A percentile compares a stretch with the other conserved stretches of the same genome.
phyloP scores from a whole-genome alignment of 2,888 invertebrate species.

The Caenorhabditis plicata region DNA sequence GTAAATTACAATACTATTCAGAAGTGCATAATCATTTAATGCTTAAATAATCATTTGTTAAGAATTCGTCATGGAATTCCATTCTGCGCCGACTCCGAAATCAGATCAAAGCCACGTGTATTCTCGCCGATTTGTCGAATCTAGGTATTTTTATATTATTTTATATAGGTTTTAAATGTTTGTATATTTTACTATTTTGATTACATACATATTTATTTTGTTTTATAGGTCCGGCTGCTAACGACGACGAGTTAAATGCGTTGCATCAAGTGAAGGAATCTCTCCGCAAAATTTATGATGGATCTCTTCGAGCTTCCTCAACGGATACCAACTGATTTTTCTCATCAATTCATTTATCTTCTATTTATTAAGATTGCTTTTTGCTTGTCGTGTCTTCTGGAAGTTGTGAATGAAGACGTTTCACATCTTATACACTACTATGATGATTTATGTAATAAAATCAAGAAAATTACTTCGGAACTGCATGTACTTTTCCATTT shows the following conservation, averaged over 20 bases:
- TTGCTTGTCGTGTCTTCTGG: too few species aligned
- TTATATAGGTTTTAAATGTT: too few species aligned
- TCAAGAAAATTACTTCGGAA: too few species aligned
- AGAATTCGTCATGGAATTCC: conserved; percentile 12
- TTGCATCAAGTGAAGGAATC: conserved; percentile 12
- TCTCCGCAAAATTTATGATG: conserved; percentile 5
- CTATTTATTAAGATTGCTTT: too few species aligned
- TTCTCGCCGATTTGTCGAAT: conserved; percentile 10
- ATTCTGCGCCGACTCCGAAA: conserved; percentile 8
- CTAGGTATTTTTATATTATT: conserved; percentile 20
- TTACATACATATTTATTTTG: conserved; percentile 13
- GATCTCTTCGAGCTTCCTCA: conserved; percentile 6
- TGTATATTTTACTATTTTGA: conserved; percentile 9
- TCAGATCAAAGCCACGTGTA: conserved; percentile 11
- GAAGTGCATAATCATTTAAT: too few species aligned
- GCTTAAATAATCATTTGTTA: conserved; percentile 17
- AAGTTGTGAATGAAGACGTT: too few species aligned
- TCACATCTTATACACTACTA: too few species aligned
- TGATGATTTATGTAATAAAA: too few species aligned
- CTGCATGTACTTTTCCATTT: too few species aligned
- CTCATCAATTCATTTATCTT: too few species aligned
- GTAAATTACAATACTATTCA: conserved; percentile 16
- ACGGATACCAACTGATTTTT: conserved; percentile 11
- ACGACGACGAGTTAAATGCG: conserved; percentile 10
- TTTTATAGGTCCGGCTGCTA: conserved; percentile 17